Conservation (phyloP, 2,888 invertebrate species). For the Oxytorus armatus region DNA sequence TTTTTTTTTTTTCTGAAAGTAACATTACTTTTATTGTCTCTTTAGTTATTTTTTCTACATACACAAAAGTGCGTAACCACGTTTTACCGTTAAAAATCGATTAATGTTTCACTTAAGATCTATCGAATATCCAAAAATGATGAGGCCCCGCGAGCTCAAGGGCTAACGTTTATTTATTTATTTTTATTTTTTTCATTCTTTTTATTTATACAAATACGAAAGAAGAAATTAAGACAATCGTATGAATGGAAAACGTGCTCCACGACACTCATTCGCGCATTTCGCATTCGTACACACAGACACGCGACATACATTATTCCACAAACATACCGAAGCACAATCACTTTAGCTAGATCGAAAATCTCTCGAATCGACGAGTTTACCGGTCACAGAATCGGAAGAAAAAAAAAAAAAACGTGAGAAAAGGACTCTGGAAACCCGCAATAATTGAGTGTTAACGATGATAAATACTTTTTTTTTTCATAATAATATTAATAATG, state of each 20-base stretch:
- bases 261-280: constrained; percentile 46
- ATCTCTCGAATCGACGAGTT: constrained; percentile 42
- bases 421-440: background rate
- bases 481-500: constrained; percentile 60
- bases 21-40: constrained; percentile 76
- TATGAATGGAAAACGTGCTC: constrained; percentile 60
- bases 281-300: constrained; percentile 16
- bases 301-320: background rate
- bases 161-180: constrained; percentile 10
- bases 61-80: constrained; percentile 72
- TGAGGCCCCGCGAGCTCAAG: constrained; percentile 17
- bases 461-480: constrained; percentile 66
- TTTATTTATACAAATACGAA: constrained; percentile 56
- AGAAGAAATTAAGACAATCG: constrained; percentile 45
- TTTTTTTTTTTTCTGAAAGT: constrained; percentile 40
- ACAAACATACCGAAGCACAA: constrained; percentile 18
- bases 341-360: constrained; percentile 50
- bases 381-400: constrained; percentile 10
- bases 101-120: constrained; percentile 71
- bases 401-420: constrained; percentile 11
- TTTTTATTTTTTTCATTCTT: constrained; percentile 45
- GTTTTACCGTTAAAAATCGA: constrained; percentile 72
- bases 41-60: constrained; percentile 69
- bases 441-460: constrained; percentile 52
- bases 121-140: constrained; percentile 63